Percentiles rank a stretch among this genome's conserved stretches.
These are phyloP conservation scores for Sebastes trivittatus DNA, from an alignment of 2,797 vertebrate genomes.

Conservation along the genomic window DNA sequence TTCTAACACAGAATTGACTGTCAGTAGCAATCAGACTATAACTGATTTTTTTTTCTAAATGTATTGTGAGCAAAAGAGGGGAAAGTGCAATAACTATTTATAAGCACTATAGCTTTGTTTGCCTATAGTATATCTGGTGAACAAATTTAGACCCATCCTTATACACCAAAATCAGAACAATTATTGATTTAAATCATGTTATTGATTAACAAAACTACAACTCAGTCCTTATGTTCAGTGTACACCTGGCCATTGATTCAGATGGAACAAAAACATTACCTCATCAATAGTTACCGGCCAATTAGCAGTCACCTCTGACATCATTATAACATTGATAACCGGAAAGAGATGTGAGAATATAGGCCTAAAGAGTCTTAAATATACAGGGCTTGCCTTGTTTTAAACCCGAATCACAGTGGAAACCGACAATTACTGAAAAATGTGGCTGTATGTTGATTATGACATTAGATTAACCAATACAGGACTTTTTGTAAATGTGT, in stretches of 20 bases:
- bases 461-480: background rate
- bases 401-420: background rate
- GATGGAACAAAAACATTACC: background rate
- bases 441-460: background rate
- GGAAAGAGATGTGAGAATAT: background rate
- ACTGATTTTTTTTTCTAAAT: background rate
- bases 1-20: background rate
- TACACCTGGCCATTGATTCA: background rate
- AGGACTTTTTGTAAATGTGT: background rate
- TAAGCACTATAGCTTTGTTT: background rate
- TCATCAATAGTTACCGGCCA: background rate
- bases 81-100: background rate
- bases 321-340: background rate
- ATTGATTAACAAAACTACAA: background rate
- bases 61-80: background rate
- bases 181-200: background rate
- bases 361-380: too few relatives aligned
- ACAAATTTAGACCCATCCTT: background rate
- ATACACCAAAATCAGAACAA: background rate
- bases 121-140: background rate
- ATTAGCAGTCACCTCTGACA: background rate
- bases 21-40: background rate
- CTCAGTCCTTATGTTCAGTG: background rate
- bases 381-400: background rate
- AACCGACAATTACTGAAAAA: background rate